Evolutionary conservation across 1,140 invertebrate species (phyloP).

Genomic region (Papilio xuthus): DNA sequence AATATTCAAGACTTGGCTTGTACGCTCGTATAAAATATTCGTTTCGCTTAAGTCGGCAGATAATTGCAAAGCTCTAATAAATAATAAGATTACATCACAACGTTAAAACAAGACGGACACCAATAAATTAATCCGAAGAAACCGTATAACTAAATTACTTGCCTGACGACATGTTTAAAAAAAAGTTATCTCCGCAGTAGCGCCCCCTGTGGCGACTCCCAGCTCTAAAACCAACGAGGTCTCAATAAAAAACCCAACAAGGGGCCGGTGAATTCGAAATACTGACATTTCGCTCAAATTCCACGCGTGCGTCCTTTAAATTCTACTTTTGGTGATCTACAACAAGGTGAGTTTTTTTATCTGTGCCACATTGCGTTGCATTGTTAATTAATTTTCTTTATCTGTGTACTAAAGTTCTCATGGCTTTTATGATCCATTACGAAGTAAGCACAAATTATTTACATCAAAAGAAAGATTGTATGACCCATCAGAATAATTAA

Average conservation of each 20-base stretch:
- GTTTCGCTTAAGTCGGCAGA: constrained; percentile 23
- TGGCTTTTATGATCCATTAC: background rate
- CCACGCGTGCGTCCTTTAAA: constrained; percentile 38
- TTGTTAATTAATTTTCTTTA: constrained; percentile 21
- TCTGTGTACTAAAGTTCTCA: background rate
- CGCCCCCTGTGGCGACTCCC: constrained; percentile 46
- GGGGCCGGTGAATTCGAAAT: constrained; percentile 29
- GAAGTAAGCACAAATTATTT: background rate
- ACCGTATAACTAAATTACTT: constrained; percentile 60
- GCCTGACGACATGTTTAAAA: constrained; percentile 39
- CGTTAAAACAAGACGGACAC: constrained; percentile 36
- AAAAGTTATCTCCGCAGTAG: constrained; percentile 46
- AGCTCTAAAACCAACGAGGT: constrained; percentile 35
- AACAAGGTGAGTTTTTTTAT: constrained; percentile 31
- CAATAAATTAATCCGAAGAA: constrained; percentile 49
- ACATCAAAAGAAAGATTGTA: background rate
- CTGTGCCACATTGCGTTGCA: constrained; percentile 17
- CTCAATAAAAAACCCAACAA: constrained; percentile 36
- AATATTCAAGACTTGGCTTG: background rate
- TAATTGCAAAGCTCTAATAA: constrained; percentile 32
- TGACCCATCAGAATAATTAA: no score
- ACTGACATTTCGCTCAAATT: constrained; percentile 38
- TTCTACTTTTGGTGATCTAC: constrained; percentile 36
- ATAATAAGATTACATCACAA: constrained; percentile 31
- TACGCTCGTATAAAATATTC: background rate